Conservation (phyloP, 2,797 vertebrate species). For the Coluber constrictor region DNA sequence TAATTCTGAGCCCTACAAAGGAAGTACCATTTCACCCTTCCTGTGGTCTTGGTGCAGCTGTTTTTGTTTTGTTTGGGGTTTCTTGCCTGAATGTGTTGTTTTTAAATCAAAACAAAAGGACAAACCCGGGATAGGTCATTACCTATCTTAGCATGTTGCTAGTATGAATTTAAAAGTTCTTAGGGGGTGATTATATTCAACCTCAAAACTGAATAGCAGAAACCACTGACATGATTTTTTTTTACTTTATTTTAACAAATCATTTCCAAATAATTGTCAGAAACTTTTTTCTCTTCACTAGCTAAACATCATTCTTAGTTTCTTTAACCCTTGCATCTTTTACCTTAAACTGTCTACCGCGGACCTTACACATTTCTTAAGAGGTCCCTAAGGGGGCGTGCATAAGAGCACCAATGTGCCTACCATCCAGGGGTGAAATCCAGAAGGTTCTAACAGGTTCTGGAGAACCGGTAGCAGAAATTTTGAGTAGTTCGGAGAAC, state of each 20-base stretch:
- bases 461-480: no score
- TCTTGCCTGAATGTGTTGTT: background rate
- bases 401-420: no score
- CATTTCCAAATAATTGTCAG: background rate
- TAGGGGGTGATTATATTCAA: background rate
- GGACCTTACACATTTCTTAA: no score
- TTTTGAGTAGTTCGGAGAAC: no score
- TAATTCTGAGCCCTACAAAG: background rate
- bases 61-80: background rate
- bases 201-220: background rate
- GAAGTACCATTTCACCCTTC: background rate
- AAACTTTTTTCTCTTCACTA: background rate
- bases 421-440: no score
- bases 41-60: background rate
- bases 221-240: background rate
- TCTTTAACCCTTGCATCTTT: no score
- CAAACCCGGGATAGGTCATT: background rate
- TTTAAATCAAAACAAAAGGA: background rate
- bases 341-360: no score
- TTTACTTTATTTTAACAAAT: background rate
- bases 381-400: no score
- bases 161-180: background rate
- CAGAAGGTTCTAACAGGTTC: no score
- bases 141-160: background rate
- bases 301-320: background rate